Evolutionary conservation across 2,113 vertebrate genomes (phyloP), one percentile per base, ranked within the genome.

Genomic region (Aythya baeri): DNA sequence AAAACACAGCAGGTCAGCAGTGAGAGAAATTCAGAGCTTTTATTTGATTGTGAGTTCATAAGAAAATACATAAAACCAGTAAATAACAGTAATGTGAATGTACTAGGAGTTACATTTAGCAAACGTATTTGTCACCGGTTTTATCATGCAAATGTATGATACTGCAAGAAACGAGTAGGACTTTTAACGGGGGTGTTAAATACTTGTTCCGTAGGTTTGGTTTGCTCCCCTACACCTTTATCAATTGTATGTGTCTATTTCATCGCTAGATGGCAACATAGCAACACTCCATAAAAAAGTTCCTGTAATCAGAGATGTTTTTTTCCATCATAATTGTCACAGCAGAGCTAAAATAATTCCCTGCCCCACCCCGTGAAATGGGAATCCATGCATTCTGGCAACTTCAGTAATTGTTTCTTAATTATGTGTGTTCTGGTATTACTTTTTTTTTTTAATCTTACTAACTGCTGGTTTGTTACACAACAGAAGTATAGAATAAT

Each of bases 211-310:
- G 58, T 5, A 38, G 18, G 29, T 46, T 81, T 27, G 79, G 11
- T 71, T 88, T 90, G 57, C 50, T 17, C 23, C 38, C 38, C 16
- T 1, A 16, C 36, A 34, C 20, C 2, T 5, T 38, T 71, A 27
- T 61, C 67, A 68, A 0, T 13, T 94, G 91, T 36, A 89, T 36
- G 29, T 89, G 70, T 67, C 63, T 31, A 1, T 43, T 80, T 91
- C 46, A 59, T 65, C 96, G 67, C 96, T 95, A 96, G 96, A 94
- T 96, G 96, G 96, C 96, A 94, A 68, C 73, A 88, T 38, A 92
- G 72, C 49, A 89, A 86, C 90, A 22, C 67, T 9, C 20, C 27
- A 58, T 16, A 46, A 59, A 63, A n/a, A 94, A 79, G 32, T 14
- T 38, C 32, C 86, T 58, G 0, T 22, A 72, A 46, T 32, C 29